phyloP scores from a whole-genome alignment of 2,797 vertebrate genomes.

The Stomatorhinus walkeri region DNA sequence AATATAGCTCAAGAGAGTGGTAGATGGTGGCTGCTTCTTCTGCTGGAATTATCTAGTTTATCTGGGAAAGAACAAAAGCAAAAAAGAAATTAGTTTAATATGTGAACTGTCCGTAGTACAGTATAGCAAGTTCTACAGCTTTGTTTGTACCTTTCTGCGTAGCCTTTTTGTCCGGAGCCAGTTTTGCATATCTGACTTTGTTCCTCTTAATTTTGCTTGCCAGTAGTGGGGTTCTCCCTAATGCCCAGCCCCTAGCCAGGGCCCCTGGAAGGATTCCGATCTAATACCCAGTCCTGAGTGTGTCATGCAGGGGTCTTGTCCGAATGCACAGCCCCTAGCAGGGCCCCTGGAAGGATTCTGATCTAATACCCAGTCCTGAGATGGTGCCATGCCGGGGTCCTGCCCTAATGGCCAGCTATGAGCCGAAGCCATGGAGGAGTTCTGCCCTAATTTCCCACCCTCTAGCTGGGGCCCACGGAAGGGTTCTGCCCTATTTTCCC shows the following conservation, averaged over 20 bases:
- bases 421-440: neutral
- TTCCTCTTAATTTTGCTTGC: neutral
- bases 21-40: neutral
- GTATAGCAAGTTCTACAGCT: neutral
- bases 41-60: neutral
- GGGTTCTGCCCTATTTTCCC: neutral
- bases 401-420: neutral
- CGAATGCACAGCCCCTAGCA: neutral
- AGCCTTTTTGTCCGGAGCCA: neutral
- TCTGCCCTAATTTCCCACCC: neutral
- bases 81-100: neutral
- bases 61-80: neutral
- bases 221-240: neutral
- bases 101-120: neutral
- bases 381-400: neutral
- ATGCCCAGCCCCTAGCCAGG: neutral
- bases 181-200: neutral
- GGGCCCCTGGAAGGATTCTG: no score
- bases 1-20: neutral
- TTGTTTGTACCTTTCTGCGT: neutral
- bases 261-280: neutral
- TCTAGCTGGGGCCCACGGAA: neutral
- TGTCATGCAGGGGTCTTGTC: neutral
- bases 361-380: no score
- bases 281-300: neutral